These are phyloP conservation scores for Belgica antarctica DNA, from an alignment of 2,888 invertebrate genomes.

Conservation along the genomic window DNA sequence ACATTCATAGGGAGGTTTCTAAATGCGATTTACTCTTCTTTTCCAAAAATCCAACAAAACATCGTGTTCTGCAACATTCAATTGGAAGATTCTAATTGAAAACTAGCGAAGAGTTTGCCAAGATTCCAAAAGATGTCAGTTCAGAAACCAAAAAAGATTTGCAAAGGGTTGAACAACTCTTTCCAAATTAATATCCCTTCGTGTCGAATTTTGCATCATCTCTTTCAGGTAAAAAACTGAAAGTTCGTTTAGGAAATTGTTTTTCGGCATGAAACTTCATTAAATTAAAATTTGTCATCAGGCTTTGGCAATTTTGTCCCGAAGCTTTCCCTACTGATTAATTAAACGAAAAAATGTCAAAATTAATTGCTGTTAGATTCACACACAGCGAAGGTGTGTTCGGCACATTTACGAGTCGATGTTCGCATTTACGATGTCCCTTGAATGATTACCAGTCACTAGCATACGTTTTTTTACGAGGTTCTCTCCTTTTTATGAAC, in stretches of 20 bases:
- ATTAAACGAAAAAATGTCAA: constrained; percentile 14
- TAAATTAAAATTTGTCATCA: neutral
- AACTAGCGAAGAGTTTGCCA: neutral
- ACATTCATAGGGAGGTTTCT: constrained; percentile 31
- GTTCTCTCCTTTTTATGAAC: neutral
- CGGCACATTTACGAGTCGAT: constrained; percentile 1
- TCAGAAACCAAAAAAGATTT: neutral
- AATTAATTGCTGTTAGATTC: constrained; percentile 19
- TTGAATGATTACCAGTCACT: neutral
- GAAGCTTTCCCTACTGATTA: constrained; percentile 38
- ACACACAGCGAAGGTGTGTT: constrained; percentile 19
- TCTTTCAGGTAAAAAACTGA: neutral
- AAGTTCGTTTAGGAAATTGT: neutral
- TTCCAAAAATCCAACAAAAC: constrained; percentile 40
- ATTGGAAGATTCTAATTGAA: constrained; percentile 12
- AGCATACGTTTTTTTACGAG: constrained; percentile 1
- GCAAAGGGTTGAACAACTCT: neutral
- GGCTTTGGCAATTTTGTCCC: neutral
- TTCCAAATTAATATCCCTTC: neutral
- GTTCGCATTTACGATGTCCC: neutral
- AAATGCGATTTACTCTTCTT: constrained; percentile 26
- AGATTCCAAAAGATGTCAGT: constrained; percentile 31
- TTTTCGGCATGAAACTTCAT: neutral
- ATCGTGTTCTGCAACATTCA: constrained; percentile 11
- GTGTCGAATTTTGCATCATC: neutral